Conservation (phyloP, 2,888 invertebrate genomes). For the Torymus aiolomorphi region DNA sequence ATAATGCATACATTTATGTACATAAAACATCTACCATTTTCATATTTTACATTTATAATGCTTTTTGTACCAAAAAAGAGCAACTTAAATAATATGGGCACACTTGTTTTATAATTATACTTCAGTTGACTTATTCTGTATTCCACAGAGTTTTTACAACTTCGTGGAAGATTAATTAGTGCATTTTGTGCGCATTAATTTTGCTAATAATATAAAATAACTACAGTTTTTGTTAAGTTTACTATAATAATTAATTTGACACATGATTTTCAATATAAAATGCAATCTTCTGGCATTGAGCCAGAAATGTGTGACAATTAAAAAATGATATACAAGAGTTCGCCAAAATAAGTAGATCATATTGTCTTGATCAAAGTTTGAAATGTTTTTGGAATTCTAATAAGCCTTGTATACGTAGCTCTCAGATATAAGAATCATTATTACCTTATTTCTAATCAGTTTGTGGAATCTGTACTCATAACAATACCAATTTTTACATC, state of each 20-base stretch:
- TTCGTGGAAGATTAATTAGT: conserved; percentile 43
- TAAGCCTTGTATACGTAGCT: too few species aligned
- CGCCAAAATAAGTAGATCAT: too few species aligned
- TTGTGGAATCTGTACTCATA: conserved; percentile 9
- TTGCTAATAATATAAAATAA: conserved; percentile 1
- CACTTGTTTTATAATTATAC: too few species aligned
- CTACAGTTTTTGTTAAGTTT: not conserved
- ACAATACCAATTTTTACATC: conserved; percentile 16
- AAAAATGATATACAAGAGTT: too few species aligned
- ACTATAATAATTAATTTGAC: not conserved
- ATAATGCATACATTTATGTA: too few species aligned
- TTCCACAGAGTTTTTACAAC: conserved; percentile 22
- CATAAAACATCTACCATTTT: conserved; percentile 41
- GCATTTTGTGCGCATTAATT: conserved; percentile 37
- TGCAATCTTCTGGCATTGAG: not conserved
- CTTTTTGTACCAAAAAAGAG: conserved; percentile 37
- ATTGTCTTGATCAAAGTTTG: too few species aligned
- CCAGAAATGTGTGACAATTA: too few species aligned
- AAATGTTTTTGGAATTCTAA: too few species aligned
- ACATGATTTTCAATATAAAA: conserved; percentile 5
- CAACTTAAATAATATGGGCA: too few species aligned
- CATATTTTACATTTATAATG: conserved; percentile 49
- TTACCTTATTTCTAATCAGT: not conserved
- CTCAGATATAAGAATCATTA: too few species aligned
- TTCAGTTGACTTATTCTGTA: too few species aligned